A percentile compares a stretch with the other conserved stretches of the same genome.
Conservation (phyloP, 1,140 invertebrate genomes). For the Mactra quadrangularis region DNA sequence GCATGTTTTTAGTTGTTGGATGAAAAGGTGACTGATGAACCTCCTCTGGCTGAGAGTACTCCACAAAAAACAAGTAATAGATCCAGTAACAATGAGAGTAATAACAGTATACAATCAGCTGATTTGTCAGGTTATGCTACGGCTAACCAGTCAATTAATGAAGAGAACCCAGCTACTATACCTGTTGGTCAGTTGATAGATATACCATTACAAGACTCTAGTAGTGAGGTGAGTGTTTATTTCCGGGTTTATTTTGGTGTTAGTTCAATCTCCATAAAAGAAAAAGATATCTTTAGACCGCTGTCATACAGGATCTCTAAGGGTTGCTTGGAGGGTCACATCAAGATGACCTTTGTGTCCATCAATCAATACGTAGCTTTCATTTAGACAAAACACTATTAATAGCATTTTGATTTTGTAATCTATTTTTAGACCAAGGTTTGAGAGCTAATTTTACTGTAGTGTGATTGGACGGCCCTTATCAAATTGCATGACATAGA, state of each 20-base stretch:
- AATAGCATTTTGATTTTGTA: no score
- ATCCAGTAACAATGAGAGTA: not conserved
- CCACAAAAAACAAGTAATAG: conserved; percentile 66
- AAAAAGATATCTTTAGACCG: no score
- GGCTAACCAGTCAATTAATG: conserved; percentile 54
- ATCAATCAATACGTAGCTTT: no score
- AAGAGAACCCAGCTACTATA: conserved; percentile 21
- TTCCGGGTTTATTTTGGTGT: not conserved
- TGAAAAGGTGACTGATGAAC: conserved; percentile 35
- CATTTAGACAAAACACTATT: no score
- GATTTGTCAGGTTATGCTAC: conserved; percentile 27
- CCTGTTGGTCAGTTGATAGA: conserved; percentile 76
- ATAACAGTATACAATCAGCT: conserved; percentile 38
- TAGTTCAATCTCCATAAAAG: no score
- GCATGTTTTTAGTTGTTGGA: conserved; percentile 39
- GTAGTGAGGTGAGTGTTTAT: conserved; percentile 41
- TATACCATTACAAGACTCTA: conserved; percentile 73
- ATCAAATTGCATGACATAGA: no score
- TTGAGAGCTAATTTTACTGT: no score
- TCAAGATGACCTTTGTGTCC: no score
- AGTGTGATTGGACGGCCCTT: not conserved
- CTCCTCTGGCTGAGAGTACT: conserved; percentile 74
- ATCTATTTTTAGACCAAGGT: no score
- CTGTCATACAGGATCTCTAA: no score
- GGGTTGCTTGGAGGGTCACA: no score